Evolutionary conservation across 2,113 vertebrate species (phyloP), one percentile per base, ranked within the genome.

Genomic region (Bungarus multicinctus): DNA sequence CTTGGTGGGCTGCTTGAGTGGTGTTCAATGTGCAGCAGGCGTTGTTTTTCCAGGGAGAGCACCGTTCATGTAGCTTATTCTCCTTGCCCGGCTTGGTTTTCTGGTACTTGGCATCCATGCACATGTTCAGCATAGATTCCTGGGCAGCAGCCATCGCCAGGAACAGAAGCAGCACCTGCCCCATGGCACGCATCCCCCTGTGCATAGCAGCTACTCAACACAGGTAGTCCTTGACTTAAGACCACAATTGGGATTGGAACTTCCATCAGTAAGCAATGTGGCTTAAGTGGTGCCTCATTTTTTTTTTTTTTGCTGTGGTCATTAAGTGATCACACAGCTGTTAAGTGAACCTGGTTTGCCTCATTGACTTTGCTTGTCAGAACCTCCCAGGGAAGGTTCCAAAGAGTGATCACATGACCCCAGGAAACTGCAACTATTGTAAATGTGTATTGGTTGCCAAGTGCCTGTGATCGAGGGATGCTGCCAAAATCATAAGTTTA

Each of bases 1-100:
- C 98, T 0, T 89, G 47, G 88, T 99, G 99, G 1, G 98, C 99
- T 64, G 97, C 98, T 0, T 18, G 20, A 0, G 94, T 98, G 50
- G 98, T 99, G 97, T 99, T 99, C 20, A 96, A 95, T 0, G 94
- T 98, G 92, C 99, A 99, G 90, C 99, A 99, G 27, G 99, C 97
- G 0, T 98, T 99, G 0, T 98, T 97, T 86, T 95, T 97, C 99
- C 99, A 99, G 0, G 98, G 99, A 1, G 93, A 52, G 86, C 99
- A 99, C 99, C n/a, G n/a, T n/a, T n/a, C n/a, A n/a, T n/a, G n/a
- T n/a, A n/a, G n/a, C n/a, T n/a, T n/a, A n/a, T n/a, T n/a, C n/a
- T n/a, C n/a, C n/a, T n/a, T n/a, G n/a, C n/a, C n/a, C n/a, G n/a
- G n/a, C n/a, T n/a, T n/a, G n/a, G n/a, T n/a, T n/a, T n/a, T n/a